A percentile compares a stretch with the other conserved stretches of the same genome.
Conservation (phyloP, 2,797 vertebrate species). For the Echeneis naucrates region DNA sequence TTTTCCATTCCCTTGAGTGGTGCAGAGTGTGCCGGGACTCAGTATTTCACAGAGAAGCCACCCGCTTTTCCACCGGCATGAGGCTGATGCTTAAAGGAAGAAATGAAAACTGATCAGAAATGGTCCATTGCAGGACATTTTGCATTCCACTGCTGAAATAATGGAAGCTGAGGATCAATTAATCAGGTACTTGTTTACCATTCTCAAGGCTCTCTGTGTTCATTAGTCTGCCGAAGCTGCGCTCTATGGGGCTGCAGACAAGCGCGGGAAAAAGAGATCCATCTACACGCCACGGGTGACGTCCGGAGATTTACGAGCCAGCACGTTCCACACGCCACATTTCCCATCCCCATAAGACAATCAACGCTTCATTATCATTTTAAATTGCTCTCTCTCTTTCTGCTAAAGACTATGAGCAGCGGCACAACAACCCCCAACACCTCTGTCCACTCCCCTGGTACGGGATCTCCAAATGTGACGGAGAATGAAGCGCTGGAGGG, state of each 20-base stretch:
- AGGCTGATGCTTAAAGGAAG: conserved; percentile 8
- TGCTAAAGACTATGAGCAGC: conserved; percentile 59
- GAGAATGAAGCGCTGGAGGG: conserved; percentile 25
- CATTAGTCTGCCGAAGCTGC: conserved; percentile 79
- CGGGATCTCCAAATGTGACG: conserved; percentile 37
- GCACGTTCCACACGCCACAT: conserved; percentile 68
- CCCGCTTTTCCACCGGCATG: conserved; percentile 23
- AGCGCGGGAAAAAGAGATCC: conserved; percentile 77
- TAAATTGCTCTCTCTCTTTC: conserved; percentile 83
- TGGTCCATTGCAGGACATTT: conserved; percentile 53
- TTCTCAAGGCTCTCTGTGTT: conserved; percentile 75
- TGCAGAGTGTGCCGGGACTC: conserved; percentile 14
- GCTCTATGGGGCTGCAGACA: conserved; percentile 74
- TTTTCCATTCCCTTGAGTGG: conserved; percentile 38
- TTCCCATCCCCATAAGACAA: conserved; percentile 80
- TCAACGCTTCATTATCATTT: conserved; percentile 85
- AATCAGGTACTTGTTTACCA: conserved; percentile 86
- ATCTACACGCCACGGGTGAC: conserved; percentile 78
- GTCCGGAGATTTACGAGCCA: conserved; percentile 83
- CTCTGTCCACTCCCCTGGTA: conserved; percentile 53
- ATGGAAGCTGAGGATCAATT: conserved; percentile 75
- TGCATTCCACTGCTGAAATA: conserved; percentile 72
- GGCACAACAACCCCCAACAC: conserved; percentile 55
- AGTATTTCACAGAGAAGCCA: conserved; percentile 35
- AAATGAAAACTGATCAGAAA: conserved; percentile 60